Evolutionary conservation across 2,888 invertebrate genomes (phyloP).

Genomic region (Dermolepida albohirtum): DNA sequence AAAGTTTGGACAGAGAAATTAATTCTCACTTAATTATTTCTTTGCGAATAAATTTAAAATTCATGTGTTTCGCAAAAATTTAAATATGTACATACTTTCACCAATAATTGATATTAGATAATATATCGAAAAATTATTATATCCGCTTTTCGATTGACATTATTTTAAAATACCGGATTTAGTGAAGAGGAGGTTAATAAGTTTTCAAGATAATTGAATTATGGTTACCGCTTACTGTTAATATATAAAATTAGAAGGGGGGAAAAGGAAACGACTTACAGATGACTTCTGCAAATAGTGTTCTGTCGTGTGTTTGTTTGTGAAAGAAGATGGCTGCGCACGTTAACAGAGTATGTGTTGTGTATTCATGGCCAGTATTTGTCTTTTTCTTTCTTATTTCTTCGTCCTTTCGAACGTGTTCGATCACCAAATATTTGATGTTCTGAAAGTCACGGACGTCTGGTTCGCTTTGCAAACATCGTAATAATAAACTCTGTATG

Average conservation of each 20-base stretch:
- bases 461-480: slow-evolving; percentile 55
- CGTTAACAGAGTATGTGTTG: slow-evolving; percentile 18
- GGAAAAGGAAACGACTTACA: neutral
- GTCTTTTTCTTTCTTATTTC: slow-evolving; percentile 25
- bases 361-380: slow-evolving; percentile 20
- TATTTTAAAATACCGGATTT: no score
- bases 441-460: slow-evolving; percentile 59
- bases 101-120: no score
- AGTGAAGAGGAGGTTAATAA: no score
- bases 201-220: no score
- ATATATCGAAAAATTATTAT: no score
- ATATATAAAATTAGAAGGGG: neutral
- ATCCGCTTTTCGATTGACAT: no score
- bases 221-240: neutral
- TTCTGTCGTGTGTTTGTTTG: slow-evolving; percentile 11
- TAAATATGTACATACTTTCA: no score
- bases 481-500: slow-evolving; percentile 23
- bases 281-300: slow-evolving; percentile 28
- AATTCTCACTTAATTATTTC: no score
- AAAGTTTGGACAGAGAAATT: no score
- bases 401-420: slow-evolving; percentile 35
- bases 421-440: slow-evolving; percentile 59
- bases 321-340: slow-evolving; percentile 10
- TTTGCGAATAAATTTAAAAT: no score
- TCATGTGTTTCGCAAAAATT: no score